These are phyloP conservation scores for Abrostola tripartita DNA, from an alignment of 2,888 invertebrate species.

Conservation along the genomic window DNA sequence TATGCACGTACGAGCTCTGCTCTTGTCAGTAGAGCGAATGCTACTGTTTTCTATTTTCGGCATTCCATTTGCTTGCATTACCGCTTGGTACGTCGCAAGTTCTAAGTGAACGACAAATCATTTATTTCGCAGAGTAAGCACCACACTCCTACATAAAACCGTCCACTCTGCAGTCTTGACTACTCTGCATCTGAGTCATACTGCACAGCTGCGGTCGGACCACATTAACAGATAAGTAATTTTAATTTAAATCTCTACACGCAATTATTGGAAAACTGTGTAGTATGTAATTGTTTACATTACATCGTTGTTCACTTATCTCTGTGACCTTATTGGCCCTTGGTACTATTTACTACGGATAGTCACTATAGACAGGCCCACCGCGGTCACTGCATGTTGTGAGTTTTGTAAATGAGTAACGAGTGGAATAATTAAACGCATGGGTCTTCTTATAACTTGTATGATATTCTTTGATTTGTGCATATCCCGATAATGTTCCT, in stretches of 20 bases:
- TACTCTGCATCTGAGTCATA: conserved; percentile 52
- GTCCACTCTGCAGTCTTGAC: background rate
- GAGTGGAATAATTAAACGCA: too few species aligned
- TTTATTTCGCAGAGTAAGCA: background rate
- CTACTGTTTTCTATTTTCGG: too few species aligned
- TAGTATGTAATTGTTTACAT: conserved; percentile 50
- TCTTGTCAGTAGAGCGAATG: too few species aligned
- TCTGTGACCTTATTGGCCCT: conserved; percentile 38
- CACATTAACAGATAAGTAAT: conserved; percentile 61
- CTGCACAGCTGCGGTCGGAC: conserved; percentile 56
- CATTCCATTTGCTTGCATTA: too few species aligned
- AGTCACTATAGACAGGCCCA: conserved; percentile 15
- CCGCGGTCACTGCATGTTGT: background rate
- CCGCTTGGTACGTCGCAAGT: too few species aligned
- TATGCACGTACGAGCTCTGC: too few species aligned
- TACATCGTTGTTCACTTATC: conserved; percentile 43
- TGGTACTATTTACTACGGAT: conserved; percentile 41
- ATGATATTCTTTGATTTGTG: too few species aligned
- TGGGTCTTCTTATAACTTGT: too few species aligned
- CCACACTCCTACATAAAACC: background rate
- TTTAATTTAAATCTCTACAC: conserved; percentile 61
- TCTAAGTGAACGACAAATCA: too few species aligned
- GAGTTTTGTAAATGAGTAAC: too few species aligned
- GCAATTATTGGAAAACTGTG: conserved; percentile 55
- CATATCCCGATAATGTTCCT: too few species aligned